Evolutionary conservation across 1,140 invertebrate species (phyloP).

Genomic region (Parasteatoda tepidariorum): DNA sequence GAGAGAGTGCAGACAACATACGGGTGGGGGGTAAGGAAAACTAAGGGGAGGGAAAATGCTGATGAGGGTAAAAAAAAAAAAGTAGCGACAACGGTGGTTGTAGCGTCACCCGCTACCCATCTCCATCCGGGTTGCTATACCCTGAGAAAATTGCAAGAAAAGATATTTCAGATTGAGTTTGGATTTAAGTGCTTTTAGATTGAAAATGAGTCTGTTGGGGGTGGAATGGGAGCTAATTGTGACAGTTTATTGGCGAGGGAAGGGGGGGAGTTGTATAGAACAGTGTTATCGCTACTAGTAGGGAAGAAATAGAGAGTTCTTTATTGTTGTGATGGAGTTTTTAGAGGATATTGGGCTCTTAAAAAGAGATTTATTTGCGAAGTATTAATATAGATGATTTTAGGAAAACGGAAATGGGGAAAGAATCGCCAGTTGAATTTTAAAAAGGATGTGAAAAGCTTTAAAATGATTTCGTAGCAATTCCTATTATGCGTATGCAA

Average conservation of each 20-base stretch:
- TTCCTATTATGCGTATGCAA: too few species aligned
- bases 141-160: constrained; percentile 46
- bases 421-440: not conserved
- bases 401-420: not conserved
- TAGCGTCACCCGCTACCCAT: not conserved
- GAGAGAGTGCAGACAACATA: not conserved
- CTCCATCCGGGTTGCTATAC: not conserved
- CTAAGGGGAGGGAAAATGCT: constrained; percentile 29
- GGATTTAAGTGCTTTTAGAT: constrained; percentile 57
- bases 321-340: not conserved
- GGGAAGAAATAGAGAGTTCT: not conserved
- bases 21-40: not conserved
- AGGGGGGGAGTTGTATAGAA: not conserved
- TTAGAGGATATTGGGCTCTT: too few species aligned
- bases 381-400: too few species aligned
- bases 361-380: too few species aligned
- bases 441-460: not conserved
- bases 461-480: too few species aligned
- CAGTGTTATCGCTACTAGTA: not conserved
- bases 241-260: not conserved
- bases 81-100: not conserved
- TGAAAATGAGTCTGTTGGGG: not conserved
- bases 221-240: not conserved
- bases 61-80: constrained; percentile 49
- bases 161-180: constrained; percentile 53